Evolutionary conservation across 2,888 invertebrate species (phyloP), one percentile per base, ranked within the genome.

Genomic region (Cosmia trapezina): DNA sequence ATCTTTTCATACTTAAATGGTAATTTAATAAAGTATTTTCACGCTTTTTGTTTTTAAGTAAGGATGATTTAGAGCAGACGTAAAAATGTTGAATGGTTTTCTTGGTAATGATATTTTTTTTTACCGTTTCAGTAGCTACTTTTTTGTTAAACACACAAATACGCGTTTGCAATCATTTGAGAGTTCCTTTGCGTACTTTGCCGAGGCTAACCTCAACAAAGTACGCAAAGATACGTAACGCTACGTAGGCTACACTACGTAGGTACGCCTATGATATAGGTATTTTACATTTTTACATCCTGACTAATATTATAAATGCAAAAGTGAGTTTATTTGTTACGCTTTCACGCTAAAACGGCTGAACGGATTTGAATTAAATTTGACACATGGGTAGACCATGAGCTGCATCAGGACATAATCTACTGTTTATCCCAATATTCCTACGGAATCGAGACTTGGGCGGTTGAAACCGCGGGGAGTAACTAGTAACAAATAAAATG

Each of bases 1-100:
- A 68, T 80, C 70, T 78, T 69, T 73, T 71, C 37, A 57, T 45
- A 66, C 62, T 76, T 67, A 61, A 73, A 75, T 76, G 53, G 51
- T 79, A 63, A 79, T 71, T 76, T 69, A 69, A 72, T 69, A 49
- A 75, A 68, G 56, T 45, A 57, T 51, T 68, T 66, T 59, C 8
- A 57, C 11, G 14, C 33, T 51, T 64, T 80, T 71, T 70, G 61
- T 71, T 81, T 61, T 56, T 33, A 80, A 66, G 37, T 51, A 6
- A 1, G 17, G 14, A 66, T 62, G 45, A 73, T 73, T 51, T 56
- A 47, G 33, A 33, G 12, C 11, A 43, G 7, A 43, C 11, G 22
- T 12, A n/a, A 28, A 69, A 22, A 3, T 54, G 53, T 28, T 14
- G 2, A 22, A 28, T 28, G 12, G 4, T 5, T 37, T 37, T 6